Percentiles rank a stretch among this genome's conserved stretches.
These are phyloP conservation scores for Acipenser oxyrinchus DNA, from an alignment of 2,797 vertebrate genomes.

Conservation along the genomic window DNA sequence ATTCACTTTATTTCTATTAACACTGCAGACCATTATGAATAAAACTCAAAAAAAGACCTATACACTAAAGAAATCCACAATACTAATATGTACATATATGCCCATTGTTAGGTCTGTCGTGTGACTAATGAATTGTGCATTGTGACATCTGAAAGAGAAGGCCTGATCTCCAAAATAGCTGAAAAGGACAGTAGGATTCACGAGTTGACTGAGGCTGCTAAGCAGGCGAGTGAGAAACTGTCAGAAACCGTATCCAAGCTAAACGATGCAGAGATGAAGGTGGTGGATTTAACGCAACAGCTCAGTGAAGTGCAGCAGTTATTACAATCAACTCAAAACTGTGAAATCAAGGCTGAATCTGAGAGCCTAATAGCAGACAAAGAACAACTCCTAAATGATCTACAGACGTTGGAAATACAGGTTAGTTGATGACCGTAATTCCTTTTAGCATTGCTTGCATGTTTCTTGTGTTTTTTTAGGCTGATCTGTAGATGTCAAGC, in stretches of 20 bases:
- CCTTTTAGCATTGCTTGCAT: not conserved
- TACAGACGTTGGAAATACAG: conserved; percentile 39
- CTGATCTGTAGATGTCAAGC: no score
- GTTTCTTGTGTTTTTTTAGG: no score
- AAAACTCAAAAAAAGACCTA: no score
- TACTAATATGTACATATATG: not conserved
- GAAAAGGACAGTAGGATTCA: conserved; percentile 41
- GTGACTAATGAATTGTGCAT: conserved; percentile 35
- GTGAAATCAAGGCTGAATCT: conserved; percentile 39
- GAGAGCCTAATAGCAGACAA: conserved; percentile 36
- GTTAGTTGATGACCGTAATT: conserved; percentile 34
- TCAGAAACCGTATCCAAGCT: conserved; percentile 30
- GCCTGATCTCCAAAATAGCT: conserved; percentile 36
- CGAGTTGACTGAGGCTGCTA: conserved; percentile 40
- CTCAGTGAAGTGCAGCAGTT: conserved; percentile 36
- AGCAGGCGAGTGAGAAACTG: conserved; percentile 32
- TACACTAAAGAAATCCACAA: no score
- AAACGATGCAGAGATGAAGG: conserved; percentile 25
- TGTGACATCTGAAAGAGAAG: conserved; percentile 25
- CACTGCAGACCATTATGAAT: no score
- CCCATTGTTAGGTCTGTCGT: conserved; percentile 31
- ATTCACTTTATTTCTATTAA: no score
- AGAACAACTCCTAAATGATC: conserved; percentile 28
- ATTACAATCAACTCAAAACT: conserved; percentile 27
- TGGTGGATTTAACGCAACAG: conserved; percentile 29